phyloP scores from a whole-genome alignment of 92 coral and sea anemone species.

The Umimayanthus kanabou region DNA sequence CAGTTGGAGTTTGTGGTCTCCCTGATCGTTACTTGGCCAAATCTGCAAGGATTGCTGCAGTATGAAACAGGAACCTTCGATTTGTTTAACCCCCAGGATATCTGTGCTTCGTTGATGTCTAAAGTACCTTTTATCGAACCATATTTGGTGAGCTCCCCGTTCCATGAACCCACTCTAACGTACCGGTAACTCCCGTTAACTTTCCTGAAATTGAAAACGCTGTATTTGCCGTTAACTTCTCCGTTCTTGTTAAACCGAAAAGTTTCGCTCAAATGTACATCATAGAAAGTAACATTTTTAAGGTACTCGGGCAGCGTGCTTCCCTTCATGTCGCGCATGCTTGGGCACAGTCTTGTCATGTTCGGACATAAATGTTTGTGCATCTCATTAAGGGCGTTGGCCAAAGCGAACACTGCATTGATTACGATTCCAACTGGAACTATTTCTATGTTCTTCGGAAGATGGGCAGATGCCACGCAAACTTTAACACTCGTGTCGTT shows the following conservation, averaged over 20 bases:
- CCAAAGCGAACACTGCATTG: conserved; percentile 26
- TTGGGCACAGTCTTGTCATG: not conserved
- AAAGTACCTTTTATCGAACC: conserved; percentile 49
- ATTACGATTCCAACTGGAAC: conserved; percentile 34
- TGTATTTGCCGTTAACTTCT: conserved; percentile 31
- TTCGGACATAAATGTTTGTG: conserved; percentile 5
- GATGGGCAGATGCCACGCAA: not conserved
- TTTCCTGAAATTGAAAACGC: conserved; percentile 28
- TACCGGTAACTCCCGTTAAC: conserved; percentile 24
- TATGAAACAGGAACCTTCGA: conserved; percentile 35
- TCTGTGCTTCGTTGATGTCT: conserved; percentile 26
- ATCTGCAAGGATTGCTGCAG: conserved; percentile 39
- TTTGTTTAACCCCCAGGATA: conserved; percentile 34
- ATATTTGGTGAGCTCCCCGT: conserved; percentile 17
- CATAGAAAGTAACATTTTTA: conserved; percentile 18
- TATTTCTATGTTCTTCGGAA: conserved; percentile 8
- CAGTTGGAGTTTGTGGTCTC: conserved; percentile 34
- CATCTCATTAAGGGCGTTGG: conserved; percentile 28
- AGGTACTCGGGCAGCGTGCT: conserved; percentile 10
- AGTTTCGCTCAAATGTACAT: not conserved
- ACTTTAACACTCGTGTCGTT: not conserved
- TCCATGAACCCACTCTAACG: conserved; percentile 46
- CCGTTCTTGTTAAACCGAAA: conserved; percentile 30
- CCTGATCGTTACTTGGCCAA: conserved; percentile 5
- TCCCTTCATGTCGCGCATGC: not conserved